phyloP scores from a whole-genome alignment of 2,888 invertebrate genomes.

The Netelia inedita region DNA sequence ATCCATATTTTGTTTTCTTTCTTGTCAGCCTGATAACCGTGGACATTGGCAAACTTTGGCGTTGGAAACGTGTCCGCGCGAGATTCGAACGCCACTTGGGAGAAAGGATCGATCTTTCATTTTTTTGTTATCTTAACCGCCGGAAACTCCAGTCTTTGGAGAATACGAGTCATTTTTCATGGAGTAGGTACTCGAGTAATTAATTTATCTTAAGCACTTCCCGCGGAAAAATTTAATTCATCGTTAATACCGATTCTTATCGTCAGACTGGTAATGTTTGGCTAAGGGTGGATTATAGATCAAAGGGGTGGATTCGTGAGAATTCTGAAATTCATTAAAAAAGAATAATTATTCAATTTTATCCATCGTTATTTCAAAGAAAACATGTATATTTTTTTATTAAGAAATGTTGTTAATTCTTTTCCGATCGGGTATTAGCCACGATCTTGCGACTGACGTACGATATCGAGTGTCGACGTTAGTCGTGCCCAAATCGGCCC shows the following conservation, averaged over 20 bases:
- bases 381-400: not conserved
- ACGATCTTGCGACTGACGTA: conserved; percentile 26
- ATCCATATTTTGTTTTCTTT: conserved; percentile 57
- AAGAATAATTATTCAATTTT: not conserved
- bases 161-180: not conserved
- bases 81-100: conserved; percentile 48
- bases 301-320: not conserved
- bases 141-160: not conserved
- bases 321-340: not conserved
- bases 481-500: not conserved
- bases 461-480: not conserved
- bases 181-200: not conserved
- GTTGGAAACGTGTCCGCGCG: conserved; percentile 57
- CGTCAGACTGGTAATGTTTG: not conserved
- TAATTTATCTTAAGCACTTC: not conserved
- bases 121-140: conserved; percentile 9
- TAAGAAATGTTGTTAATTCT: not conserved
- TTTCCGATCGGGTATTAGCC: not conserved
- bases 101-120: conserved; percentile 62
- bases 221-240: not conserved
- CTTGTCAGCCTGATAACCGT: conserved; percentile 50
- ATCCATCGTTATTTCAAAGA: not conserved
- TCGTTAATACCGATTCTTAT: conserved; percentile 1
- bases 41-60: conserved; percentile 50
- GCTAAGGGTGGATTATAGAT: not conserved